These are phyloP conservation scores for Harpagoxenus sublaevis DNA, from an alignment of 2,888 invertebrate genomes.

Conservation along the genomic window DNA sequence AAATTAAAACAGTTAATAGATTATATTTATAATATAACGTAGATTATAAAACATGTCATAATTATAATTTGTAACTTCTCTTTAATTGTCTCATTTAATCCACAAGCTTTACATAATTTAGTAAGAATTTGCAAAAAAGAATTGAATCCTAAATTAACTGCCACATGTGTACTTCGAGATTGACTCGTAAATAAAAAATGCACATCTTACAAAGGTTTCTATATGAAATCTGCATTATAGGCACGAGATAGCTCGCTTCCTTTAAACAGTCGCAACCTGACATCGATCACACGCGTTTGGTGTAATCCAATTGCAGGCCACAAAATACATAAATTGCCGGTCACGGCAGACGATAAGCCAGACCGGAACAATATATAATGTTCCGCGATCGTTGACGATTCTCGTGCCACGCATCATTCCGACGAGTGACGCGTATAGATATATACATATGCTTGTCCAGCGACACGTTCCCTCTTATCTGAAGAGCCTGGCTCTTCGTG, in stretches of 20 bases:
- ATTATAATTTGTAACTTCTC: not conserved
- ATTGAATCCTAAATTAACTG: not conserved
- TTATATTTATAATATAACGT: not conserved
- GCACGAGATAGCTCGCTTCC: constrained; percentile 2
- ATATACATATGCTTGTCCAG: not conserved
- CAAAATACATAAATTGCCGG: constrained; percentile 41
- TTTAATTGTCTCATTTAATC: not conserved
- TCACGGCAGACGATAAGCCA: constrained; percentile 5
- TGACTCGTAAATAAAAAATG: no score
- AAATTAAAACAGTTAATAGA: not conserved
- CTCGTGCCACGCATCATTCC: constrained; percentile 33
- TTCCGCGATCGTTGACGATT: constrained; percentile 32
- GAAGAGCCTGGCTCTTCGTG: constrained; percentile 71
- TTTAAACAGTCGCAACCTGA: constrained; percentile 6
- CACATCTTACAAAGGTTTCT: not conserved
- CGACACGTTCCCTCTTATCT: constrained; percentile 74
- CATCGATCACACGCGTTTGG: constrained; percentile 25
- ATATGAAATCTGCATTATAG: not conserved
- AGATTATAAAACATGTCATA: not conserved
- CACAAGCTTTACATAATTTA: not conserved
- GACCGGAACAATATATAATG: constrained; percentile 30
- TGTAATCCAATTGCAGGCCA: constrained; percentile 34
- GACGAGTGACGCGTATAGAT: constrained; percentile 15
- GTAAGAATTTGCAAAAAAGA: not conserved
- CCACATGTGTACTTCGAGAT: no score